These are phyloP conservation scores for Henricia sp. DNA, from an alignment of 53 echinoderm and acorn worm genomes.

Conservation along the genomic window DNA sequence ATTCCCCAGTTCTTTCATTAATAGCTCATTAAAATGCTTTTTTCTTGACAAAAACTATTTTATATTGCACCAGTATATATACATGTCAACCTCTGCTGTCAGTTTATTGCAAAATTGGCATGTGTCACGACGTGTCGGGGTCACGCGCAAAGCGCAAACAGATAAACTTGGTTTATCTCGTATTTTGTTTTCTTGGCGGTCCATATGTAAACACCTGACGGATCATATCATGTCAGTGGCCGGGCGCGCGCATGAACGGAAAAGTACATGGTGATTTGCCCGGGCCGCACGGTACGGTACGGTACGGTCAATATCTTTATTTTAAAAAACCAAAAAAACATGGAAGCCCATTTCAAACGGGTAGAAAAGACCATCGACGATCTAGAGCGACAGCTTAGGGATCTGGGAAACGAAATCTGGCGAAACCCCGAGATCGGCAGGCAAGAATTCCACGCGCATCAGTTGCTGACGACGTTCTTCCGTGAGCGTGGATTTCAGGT, in stretches of 20 bases:
- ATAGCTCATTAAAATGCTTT: too few relatives aligned
- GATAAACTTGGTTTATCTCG: too few relatives aligned
- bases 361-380: constrained; percentile 58
- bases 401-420: constrained; percentile 83
- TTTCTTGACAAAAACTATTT: too few relatives aligned
- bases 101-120: too few relatives aligned
- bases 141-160: too few relatives aligned
- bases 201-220: too few relatives aligned
- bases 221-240: too few relatives aligned
- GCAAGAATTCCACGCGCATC: constrained; percentile 81
- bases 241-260: constrained; percentile 16
- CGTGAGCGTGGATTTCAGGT: constrained; percentile 80
- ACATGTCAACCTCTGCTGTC: too few relatives aligned
- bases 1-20: too few relatives aligned
- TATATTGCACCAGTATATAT: too few relatives aligned
- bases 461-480: constrained; percentile 71
- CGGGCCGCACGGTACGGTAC: not conserved
- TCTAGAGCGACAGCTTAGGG: constrained; percentile 36
- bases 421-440: constrained; percentile 82
- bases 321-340: constrained; percentile 5
- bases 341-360: constrained; percentile 27
- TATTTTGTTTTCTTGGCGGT: too few relatives aligned
- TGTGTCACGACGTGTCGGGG: too few relatives aligned
- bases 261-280: not conserved
- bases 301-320: not conserved